Percentiles rank a stretch among this genome's conserved stretches.
Conservation (phyloP, 2,888 invertebrate species). For the Escarpia spicata region DNA sequence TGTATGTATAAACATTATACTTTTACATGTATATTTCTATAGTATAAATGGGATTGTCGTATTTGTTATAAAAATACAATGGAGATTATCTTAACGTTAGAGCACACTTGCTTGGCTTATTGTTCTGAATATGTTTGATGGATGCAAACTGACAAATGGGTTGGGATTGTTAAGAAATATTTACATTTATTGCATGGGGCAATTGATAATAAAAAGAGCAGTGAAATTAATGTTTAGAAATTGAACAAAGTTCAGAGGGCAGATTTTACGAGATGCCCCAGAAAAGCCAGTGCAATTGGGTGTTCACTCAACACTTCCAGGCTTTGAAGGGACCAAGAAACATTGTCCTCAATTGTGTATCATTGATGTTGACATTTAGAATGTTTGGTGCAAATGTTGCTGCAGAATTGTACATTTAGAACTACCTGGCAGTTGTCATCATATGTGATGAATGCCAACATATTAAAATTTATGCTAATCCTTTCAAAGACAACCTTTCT, state of each 20-base stretch:
- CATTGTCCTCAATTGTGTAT: neutral
- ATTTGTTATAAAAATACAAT: neutral
- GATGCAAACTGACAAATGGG: neutral
- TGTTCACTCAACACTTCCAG: neutral
- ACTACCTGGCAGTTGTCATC: neutral
- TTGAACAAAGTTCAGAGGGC: neutral
- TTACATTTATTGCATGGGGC: neutral
- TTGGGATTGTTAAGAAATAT: neutral
- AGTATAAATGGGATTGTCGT: neutral
- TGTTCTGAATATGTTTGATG: neutral
- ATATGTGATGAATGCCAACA: neutral
- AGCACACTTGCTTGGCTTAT: neutral
- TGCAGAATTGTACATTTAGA: neutral
- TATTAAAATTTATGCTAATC: neutral
- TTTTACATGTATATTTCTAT: constrained; percentile 6
- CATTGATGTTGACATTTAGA: neutral
- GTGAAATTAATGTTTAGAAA: neutral
- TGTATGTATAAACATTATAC: neutral
- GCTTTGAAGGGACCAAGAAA: neutral
- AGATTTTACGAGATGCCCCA: neutral
- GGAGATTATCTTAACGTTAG: neutral
- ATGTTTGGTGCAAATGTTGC: neutral
- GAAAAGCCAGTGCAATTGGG: neutral
- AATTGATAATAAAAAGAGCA: neutral
- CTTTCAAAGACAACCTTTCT: neutral